Conservation (phyloP, 2,888 invertebrate genomes). For the Phlogophora meticulosa region DNA sequence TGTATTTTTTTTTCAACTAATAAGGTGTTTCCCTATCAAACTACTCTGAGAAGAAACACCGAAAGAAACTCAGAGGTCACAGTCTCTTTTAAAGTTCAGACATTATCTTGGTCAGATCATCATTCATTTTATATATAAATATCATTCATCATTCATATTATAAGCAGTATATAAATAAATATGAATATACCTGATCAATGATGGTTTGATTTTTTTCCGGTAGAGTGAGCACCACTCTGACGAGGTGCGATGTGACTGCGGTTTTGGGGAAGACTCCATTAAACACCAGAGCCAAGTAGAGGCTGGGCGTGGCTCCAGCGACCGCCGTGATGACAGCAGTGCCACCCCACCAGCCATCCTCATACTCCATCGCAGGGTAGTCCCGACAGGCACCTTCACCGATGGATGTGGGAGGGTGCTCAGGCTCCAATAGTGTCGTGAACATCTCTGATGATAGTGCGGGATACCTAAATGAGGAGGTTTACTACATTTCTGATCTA, state of each 20-base stretch:
- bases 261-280: conserved; percentile 94
- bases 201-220: conserved; percentile 94
- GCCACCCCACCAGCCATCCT: conserved; percentile 95
- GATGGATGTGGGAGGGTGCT: conserved; percentile 93
- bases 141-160: too few species aligned
- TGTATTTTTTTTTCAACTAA: too few species aligned
- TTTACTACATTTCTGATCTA: conserved; percentile 19
- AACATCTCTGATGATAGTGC: conserved; percentile 96
- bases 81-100: too few species aligned
- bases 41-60: too few species aligned
- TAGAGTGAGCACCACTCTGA: conserved; percentile 93
- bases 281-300: conserved; percentile 95
- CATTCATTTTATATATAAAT: too few species aligned
- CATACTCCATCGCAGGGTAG: conserved; percentile 87
- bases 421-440: conserved; percentile 93
- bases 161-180: conserved; percentile 34
- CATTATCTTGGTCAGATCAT: too few species aligned
- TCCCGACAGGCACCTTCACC: conserved; percentile 90
- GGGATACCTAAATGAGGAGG: conserved; percentile 88
- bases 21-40: too few species aligned
- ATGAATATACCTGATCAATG: conserved; percentile 92
- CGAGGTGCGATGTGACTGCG: conserved; percentile 92
- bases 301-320: conserved; percentile 94
- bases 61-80: too few species aligned
- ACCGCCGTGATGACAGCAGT: conserved; percentile 96